Base-by-base conservation (phyloP, 2,113 vertebrate species). In the Leptodactylus fuscus region DNA sequence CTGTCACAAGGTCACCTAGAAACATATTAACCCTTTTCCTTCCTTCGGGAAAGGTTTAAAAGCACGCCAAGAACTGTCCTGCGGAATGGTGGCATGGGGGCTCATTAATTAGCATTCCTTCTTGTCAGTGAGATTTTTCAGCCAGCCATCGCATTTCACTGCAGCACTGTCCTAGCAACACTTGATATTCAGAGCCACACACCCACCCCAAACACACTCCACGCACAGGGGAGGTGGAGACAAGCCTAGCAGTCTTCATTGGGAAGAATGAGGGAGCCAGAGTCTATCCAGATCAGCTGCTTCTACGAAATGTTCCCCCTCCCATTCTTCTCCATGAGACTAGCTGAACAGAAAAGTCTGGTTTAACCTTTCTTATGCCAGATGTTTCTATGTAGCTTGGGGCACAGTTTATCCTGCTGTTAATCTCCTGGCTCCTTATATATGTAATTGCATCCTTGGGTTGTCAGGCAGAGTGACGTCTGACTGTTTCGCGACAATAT, bases 151-250 rank as follows among this genome's bases (percentile, higher is more conserved):
- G 78, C 76, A 41, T 80, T 80, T 80, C 65, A 80, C 76, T 85
- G 83, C 76, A 79, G 83, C 77, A 80, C 76, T 85, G 83, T 85
- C 83, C 83, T 85, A 85, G 76, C 76, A 85, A 22, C 83, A 85
- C 83, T 85, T 85, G 76, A 67, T 85, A 85, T 85, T 85, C 83
- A 71, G n/a, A 53, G 49, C 76, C 76, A 80, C 20, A 32, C 76
- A 80, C 76, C 51, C 51, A 80, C 65, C 83, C 75, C 36, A 48
- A 80, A 80, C 83, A 38, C 76, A 58, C 62, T 85, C 60, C 65
- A 41, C 48, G 32, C 51, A 53, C 62, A 70, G 49, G 76, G 76
- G 76, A 85, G 75, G 76, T 80, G 48, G 29, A 85, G 83, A 60
- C 76, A 80, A 65, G 15, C 24, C 46, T 12, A 44, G 36, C 62